phyloP scores from a whole-genome alignment of 1,140 invertebrate species.

The Ceratosolen solmsi region DNA sequence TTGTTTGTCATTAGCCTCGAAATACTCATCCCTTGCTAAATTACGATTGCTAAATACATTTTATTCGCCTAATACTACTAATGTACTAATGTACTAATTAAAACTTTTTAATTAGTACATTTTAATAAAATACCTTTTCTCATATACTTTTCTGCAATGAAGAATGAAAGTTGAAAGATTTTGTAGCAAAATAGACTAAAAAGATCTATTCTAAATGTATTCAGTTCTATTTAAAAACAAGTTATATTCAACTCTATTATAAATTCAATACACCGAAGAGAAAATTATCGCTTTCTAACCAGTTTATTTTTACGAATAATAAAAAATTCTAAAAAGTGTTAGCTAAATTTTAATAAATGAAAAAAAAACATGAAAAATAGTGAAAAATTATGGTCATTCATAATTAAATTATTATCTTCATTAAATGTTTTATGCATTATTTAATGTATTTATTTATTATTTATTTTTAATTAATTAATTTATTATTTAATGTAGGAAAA shows the following conservation, averaged over 20 bases:
- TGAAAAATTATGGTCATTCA: no score
- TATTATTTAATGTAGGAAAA: no score
- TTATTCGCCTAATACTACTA: neutral
- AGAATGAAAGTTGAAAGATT: neutral
- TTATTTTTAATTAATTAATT: no score
- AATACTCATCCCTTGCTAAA: neutral
- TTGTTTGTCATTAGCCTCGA: no score
- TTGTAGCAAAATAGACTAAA: neutral
- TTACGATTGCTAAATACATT: neutral
- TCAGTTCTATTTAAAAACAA: neutral
- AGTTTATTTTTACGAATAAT: no score
- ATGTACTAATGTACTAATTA: no score
- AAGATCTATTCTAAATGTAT: neutral
- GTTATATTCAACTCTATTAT: neutral
- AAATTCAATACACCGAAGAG: neutral
- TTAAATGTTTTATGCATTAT: no score
- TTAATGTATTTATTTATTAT: no score
- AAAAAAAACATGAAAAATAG: no score
- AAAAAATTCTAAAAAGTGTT: no score
- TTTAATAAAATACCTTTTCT: neutral
- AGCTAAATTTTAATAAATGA: no score
- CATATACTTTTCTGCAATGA: neutral
- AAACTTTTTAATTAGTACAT: neutral
- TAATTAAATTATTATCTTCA: no score
- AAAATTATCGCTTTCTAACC: neutral